These are phyloP conservation scores for Cyanistes caeruleus DNA, from an alignment of 2,113 vertebrate genomes.

Conservation along the genomic window DNA sequence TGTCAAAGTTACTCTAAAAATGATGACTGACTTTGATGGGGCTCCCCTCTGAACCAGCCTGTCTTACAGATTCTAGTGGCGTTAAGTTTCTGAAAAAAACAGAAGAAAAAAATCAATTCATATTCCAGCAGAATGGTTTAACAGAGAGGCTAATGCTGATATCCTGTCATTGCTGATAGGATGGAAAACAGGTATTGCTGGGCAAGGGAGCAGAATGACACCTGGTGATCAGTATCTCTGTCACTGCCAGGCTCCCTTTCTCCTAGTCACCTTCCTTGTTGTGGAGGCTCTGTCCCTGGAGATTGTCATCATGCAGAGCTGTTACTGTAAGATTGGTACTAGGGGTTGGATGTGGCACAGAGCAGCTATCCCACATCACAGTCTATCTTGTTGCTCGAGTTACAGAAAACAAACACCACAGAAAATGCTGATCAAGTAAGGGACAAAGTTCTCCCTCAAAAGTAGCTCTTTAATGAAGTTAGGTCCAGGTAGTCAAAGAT, in stretches of 20 bases:
- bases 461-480: background rate
- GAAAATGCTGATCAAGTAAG: background rate
- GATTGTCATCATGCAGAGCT: background rate
- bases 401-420: background rate
- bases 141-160: background rate
- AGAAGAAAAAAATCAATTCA: background rate
- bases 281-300: background rate
- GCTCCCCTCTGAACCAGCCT: background rate
- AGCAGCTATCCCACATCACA: background rate
- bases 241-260: background rate
- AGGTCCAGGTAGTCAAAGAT: background rate
- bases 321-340: background rate
- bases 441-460: background rate
- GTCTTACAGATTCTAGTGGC: background rate
- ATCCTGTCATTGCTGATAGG: background rate
- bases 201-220: background rate
- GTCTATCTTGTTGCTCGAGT: background rate
- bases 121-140: constrained; percentile 19
- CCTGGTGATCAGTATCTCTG: background rate
- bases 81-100: background rate
- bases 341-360: background rate
- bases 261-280: background rate
- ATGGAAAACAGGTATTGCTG: background rate
- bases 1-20: constrained; percentile 24
- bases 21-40: background rate